Evolutionary conservation across 2,797 vertebrate genomes (phyloP), one percentile per base, ranked within the genome.

Genomic region (Carapus acus): DNA sequence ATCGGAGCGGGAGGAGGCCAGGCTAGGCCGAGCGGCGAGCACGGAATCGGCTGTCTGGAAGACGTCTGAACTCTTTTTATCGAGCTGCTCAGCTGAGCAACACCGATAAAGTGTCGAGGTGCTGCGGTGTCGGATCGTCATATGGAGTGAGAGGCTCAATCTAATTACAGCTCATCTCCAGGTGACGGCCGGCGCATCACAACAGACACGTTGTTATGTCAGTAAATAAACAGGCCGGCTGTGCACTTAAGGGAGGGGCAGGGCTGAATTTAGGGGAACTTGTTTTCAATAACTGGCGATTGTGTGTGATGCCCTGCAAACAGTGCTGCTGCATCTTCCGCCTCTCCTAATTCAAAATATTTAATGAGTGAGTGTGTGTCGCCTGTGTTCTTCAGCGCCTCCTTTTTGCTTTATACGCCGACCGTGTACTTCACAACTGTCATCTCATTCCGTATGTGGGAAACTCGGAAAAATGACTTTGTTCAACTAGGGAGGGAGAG

Each of bases 381-480:
- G 43, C 36, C 18, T 31, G 22, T 58, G 54, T 47, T 38, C 55
- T 69, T 45, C 58, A 65, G 50, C 50, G 61, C 62, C 48, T 77
- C 43, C 48, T 61, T n/a, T n/a, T n/a, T n/a, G n/a, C n/a, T n/a
- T n/a, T n/a, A n/a, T n/a, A n/a, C n/a, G n/a, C n/a, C n/a, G n/a
- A n/a, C n/a, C n/a, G n/a, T n/a, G n/a, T n/a, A n/a, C n/a, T n/a
- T n/a, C n/a, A n/a, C n/a, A n/a, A n/a, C n/a, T n/a, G n/a, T n/a
- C n/a, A n/a, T n/a, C n/a, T n/a, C n/a, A 82, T 78, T 80, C 69
- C 47, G 59, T 51, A 64, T 73, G 73, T 73, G 71, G 75, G 77
- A 84, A 76, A 71, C 36, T 42, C 52, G 65, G 59, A 63, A 55
- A 49, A 75, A 65, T 69, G 71, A 69, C 67, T 63, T 69, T 83